Evolutionary conservation across 2,888 invertebrate genomes (phyloP).

Genomic region (Siphonodentalium dalli): DNA sequence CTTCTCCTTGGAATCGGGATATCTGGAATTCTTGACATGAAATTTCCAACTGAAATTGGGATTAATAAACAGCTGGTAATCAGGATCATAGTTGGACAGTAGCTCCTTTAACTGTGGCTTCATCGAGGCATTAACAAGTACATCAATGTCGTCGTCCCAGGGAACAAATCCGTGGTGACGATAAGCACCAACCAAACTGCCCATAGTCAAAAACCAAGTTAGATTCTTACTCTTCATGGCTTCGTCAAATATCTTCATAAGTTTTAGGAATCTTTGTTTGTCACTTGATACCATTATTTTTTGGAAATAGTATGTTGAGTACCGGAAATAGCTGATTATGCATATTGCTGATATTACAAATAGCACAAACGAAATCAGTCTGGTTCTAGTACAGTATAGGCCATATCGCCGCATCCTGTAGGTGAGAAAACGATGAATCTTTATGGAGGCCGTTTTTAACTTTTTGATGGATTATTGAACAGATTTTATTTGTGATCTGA

Average conservation of each 20-base stretch:
- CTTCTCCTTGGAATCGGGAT: conserved; percentile 22
- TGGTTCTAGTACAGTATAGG: too few species aligned
- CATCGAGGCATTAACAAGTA: conserved; percentile 34
- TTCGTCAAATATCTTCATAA: conserved; percentile 4
- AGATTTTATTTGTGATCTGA: too few species aligned
- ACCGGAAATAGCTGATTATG: too few species aligned
- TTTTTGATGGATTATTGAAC: too few species aligned
- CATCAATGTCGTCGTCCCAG: conserved; percentile 48
- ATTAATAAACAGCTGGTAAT: conserved; percentile 30
- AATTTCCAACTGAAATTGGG: conserved; percentile 39
- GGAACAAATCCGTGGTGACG: conserved; percentile 44
- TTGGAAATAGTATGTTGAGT: too few species aligned
- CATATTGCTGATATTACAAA: too few species aligned
- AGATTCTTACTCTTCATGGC: conserved; percentile 10
- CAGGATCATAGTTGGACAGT: conserved; percentile 28
- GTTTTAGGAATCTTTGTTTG: too few species aligned
- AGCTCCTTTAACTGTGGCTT: conserved; percentile 25
- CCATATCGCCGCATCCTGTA: too few species aligned
- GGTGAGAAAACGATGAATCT: too few species aligned
- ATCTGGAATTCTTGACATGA: conserved; percentile 29
- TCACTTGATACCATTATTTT: too few species aligned
- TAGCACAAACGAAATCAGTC: too few species aligned
- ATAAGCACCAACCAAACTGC: conserved; percentile 33
- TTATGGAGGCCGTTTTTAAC: too few species aligned
- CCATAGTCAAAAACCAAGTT: conserved; percentile 28